phyloP scores from a whole-genome alignment of 2,888 invertebrate genomes.

The Unio delphinus region DNA sequence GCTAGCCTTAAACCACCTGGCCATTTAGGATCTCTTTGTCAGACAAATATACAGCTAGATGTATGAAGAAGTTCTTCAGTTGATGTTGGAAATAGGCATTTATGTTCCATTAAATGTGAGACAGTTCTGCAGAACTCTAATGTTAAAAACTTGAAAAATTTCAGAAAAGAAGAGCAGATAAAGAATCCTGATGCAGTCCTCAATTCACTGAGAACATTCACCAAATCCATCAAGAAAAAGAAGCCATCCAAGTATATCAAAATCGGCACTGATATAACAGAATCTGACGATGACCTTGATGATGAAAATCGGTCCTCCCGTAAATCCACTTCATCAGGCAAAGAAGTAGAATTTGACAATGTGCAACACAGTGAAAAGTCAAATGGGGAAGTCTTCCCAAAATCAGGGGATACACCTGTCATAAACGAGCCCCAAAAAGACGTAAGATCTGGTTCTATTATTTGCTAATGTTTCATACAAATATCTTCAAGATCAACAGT shows the following conservation, averaged over 20 bases:
- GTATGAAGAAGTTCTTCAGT: too few species aligned
- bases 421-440: background rate
- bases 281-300: conserved; percentile 54
- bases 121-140: too few species aligned
- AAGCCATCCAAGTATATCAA: conserved; percentile 36
- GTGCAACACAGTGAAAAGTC: conserved; percentile 4
- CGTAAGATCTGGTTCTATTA: too few species aligned
- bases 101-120: too few species aligned
- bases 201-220: conserved; percentile 91
- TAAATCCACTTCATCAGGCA: too few species aligned
- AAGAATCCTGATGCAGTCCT: conserved; percentile 92
- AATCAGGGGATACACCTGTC: conserved; percentile 3
- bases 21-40: too few species aligned
- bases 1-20: too few species aligned
- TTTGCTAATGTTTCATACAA: too few species aligned
- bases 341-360: conserved; percentile 5
- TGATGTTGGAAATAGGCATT: too few species aligned
- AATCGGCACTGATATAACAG: conserved; percentile 13
- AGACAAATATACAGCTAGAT: too few species aligned
- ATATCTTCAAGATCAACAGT: too few species aligned
- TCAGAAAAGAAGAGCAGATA: conserved; percentile 81
- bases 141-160: background rate
- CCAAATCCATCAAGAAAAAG: conserved; percentile 70
- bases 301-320: background rate
- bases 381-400: conserved; percentile 8